A percentile compares a stretch with the other conserved stretches of the same genome.
These are phyloP conservation scores for Latrodectus geometricus DNA, from an alignment of 1,140 invertebrate genomes.

Conservation along the genomic window DNA sequence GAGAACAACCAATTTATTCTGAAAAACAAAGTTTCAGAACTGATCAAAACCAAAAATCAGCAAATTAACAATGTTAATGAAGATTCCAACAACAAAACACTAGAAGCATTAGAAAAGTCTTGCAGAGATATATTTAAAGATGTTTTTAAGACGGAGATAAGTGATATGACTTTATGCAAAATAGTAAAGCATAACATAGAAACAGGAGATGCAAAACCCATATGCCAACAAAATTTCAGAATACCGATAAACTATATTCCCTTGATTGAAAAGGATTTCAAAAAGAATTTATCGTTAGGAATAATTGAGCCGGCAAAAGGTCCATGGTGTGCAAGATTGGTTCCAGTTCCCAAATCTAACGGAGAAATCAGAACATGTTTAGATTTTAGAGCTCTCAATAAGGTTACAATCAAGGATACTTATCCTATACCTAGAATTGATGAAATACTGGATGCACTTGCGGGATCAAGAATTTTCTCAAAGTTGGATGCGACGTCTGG, in stretches of 20 bases:
- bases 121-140: no score
- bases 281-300: not conserved
- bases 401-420: conserved; percentile 68
- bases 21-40: no score
- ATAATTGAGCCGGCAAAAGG: not conserved
- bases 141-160: no score
- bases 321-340: not conserved
- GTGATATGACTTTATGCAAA: no score
- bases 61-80: no score
- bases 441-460: conserved; percentile 36
- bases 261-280: not conserved
- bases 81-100: no score
- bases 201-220: no score
- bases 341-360: not conserved
- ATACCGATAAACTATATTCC: not conserved
- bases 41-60: no score
- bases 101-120: no score
- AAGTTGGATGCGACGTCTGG: conserved; percentile 70
- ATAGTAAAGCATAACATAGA: no score
- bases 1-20: no score
- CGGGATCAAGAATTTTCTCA: not conserved
- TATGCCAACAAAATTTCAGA: not conserved
- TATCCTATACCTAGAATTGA: conserved; percentile 72
- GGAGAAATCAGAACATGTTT: conserved; percentile 64
- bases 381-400: conserved; percentile 71